These are phyloP conservation scores for Timema podura DNA, from an alignment of 2,888 invertebrate species.

Conservation along the genomic window DNA sequence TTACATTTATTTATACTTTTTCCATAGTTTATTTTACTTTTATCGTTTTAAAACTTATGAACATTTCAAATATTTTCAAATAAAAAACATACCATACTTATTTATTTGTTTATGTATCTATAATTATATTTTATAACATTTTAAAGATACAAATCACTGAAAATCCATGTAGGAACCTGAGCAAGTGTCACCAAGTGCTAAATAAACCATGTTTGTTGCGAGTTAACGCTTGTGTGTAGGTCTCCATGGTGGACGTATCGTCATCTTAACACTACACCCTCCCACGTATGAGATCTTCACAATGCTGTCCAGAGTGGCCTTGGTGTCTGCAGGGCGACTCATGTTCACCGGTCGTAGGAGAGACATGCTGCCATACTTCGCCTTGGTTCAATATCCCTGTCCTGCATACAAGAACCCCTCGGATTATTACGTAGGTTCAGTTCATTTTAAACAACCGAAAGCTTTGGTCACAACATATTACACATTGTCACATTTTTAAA, in stretches of 20 bases:
- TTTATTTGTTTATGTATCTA: too few relatives aligned
- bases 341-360: slow-evolving; percentile 87
- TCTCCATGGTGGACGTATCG: slow-evolving; percentile 60
- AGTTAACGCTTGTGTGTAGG: slow-evolving; percentile 30
- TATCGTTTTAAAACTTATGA: too few relatives aligned
- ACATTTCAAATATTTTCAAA: too few relatives aligned
- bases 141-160: too few relatives aligned
- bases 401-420: slow-evolving; percentile 95
- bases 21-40: too few relatives aligned
- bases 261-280: slow-evolving; percentile 87
- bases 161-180: too few relatives aligned
- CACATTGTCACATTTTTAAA: too few relatives aligned
- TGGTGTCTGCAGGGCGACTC: slow-evolving; percentile 85
- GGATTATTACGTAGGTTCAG: slow-evolving; percentile 83
- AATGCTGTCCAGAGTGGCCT: slow-evolving; percentile 81
- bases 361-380: slow-evolving; percentile 91
- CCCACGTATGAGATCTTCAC: slow-evolving; percentile 94
- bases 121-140: too few relatives aligned
- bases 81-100: too few relatives aligned
- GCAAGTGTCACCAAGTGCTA: too few relatives aligned
- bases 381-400: slow-evolving; percentile 86
- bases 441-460: not conserved
- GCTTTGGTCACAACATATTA: not conserved
- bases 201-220: too few relatives aligned
- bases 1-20: too few relatives aligned